Conservation (phyloP, 2,113 vertebrate genomes). For the Penelope pileata region DNA sequence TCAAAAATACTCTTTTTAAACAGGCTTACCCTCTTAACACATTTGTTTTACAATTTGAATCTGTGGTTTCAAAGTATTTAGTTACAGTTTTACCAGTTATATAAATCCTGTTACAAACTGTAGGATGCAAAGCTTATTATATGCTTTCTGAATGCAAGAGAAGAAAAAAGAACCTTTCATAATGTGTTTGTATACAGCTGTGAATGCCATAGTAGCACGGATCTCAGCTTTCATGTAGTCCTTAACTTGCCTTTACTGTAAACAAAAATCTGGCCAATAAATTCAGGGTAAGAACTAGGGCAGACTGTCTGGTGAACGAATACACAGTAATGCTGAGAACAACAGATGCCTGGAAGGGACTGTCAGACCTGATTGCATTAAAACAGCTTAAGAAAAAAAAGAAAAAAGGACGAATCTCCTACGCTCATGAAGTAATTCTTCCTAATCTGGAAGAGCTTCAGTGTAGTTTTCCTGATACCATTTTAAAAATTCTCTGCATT, state of each 20-base stretch:
- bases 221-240: constrained; percentile 3
- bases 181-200: background rate
- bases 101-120: background rate
- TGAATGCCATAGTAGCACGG: background rate
- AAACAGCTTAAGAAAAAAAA: constrained; percentile 13
- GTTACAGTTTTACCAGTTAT: background rate
- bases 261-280: constrained; percentile 62
- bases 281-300: constrained; percentile 45
- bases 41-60: background rate
- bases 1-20: background rate
- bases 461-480: background rate
- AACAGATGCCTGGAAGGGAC: constrained; percentile 58
- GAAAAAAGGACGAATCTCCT: background rate
- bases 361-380: constrained; percentile 65
- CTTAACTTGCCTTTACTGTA: constrained; percentile 46
- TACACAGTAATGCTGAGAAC: constrained; percentile 16
- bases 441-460: constrained; percentile 42
- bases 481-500: background rate
- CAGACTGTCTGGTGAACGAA: constrained; percentile 51
- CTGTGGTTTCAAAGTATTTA: background rate
- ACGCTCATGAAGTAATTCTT: constrained; percentile 47
- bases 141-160: background rate
- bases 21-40: background rate
- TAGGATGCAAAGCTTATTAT: constrained; percentile 22
- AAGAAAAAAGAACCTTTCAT: constrained; percentile 21